Conservation (phyloP, 2,113 vertebrate species). For the Microcebus murinus region DNA sequence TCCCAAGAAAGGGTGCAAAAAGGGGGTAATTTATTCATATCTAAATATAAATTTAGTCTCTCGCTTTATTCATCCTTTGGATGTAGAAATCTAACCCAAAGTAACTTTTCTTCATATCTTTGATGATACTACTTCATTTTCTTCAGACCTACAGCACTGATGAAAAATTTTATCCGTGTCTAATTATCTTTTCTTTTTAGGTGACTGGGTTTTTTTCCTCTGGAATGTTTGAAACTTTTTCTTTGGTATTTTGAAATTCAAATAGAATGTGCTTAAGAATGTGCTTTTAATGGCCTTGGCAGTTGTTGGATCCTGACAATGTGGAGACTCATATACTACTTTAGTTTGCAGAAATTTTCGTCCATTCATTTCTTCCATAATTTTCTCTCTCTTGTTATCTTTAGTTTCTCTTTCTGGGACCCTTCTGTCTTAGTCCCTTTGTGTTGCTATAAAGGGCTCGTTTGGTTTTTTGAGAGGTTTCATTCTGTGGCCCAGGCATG, state of each 20-base stretch:
- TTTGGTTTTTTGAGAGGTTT: too few species aligned
- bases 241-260: conserved; percentile 23
- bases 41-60: conserved; percentile 32
- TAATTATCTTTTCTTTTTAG: conserved; percentile 35
- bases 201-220: not conserved
- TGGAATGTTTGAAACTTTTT: conserved; percentile 7
- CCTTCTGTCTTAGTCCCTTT: too few species aligned
- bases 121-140: not conserved
- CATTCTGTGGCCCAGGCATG: too few species aligned
- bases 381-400: not conserved
- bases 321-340: not conserved
- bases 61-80: conserved; percentile 11
- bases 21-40: not conserved
- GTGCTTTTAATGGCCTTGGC: not conserved
- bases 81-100: conserved; percentile 9
- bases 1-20: conserved; percentile 37
- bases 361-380: not conserved
- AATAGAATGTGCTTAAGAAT: not conserved
- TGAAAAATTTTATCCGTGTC: not conserved
- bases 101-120: not conserved
- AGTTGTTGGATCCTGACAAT: conserved; percentile 9
- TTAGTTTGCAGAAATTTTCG: not conserved
- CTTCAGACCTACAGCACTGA: not conserved
- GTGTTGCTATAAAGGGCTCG: too few species aligned
- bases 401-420: conserved; percentile 23